Percentiles rank a stretch among this genome's conserved stretches.
phyloP scores from a whole-genome alignment of 2,888 invertebrate species.

The Metellina segmentata region DNA sequence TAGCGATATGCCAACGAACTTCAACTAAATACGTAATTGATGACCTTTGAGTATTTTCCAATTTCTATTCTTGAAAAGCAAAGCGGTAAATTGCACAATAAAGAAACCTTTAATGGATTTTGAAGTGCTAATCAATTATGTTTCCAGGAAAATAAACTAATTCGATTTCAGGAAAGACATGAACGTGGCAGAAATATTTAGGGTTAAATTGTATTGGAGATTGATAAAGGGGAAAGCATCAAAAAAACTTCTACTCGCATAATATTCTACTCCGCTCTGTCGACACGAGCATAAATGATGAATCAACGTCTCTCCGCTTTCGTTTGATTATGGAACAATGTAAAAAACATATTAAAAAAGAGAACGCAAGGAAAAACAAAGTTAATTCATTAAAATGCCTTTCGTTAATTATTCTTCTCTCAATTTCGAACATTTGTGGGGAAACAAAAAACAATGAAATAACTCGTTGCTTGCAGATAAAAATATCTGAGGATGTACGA shows the following conservation, averaged over 20 bases:
- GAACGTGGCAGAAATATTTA: neutral
- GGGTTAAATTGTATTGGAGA: neutral
- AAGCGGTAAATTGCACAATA: neutral
- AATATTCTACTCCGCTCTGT: neutral
- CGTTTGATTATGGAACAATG: neutral
- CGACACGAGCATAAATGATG: neutral
- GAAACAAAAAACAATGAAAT: too few relatives aligned
- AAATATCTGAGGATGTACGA: too few relatives aligned
- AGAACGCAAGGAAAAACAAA: neutral
- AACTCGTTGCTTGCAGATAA: too few relatives aligned
- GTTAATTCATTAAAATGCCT: neutral
- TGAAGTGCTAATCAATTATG: neutral
- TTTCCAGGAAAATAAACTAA: neutral
- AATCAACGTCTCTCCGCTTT: neutral
- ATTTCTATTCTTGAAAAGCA: neutral
- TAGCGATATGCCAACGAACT: neutral
- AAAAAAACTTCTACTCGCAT: neutral
- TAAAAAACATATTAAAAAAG: neutral
- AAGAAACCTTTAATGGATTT: conserved; percentile 1
- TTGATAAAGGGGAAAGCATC: neutral
- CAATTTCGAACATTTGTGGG: too few relatives aligned
- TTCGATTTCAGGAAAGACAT: neutral
- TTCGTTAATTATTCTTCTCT: neutral
- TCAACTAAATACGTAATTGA: neutral
- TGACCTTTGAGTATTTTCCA: neutral